A percentile compares a stretch with the other conserved stretches of the same genome.
Conservation (phyloP, 2,113 vertebrate genomes). For the Callaeas wilsoni region DNA sequence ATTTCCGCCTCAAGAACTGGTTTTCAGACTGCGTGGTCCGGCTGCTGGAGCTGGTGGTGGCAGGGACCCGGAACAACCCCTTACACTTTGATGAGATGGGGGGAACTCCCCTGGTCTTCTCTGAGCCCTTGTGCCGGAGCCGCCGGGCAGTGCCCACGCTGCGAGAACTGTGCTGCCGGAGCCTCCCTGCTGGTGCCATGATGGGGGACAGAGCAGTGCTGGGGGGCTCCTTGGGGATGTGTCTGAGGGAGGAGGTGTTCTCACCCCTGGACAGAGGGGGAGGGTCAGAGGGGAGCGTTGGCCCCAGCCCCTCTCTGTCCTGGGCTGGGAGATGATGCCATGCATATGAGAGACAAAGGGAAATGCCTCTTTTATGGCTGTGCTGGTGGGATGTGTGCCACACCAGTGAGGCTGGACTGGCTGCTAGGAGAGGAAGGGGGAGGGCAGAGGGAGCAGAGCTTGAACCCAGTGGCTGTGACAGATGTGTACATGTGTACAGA, state of each 20-base stretch:
- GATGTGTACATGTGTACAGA: not conserved
- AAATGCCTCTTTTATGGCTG: not conserved
- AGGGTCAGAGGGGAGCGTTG: not conserved
- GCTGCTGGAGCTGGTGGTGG: conserved; percentile 63
- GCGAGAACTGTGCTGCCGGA: conserved; percentile 48
- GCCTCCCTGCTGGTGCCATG: not conserved
- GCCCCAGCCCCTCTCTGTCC: not conserved
- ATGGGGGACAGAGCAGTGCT: not conserved
- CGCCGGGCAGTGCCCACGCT: conserved; percentile 23
- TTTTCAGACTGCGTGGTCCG: conserved; percentile 43
- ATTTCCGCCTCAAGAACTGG: conserved; percentile 63
- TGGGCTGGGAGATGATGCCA: not conserved
- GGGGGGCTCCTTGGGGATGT: not conserved
- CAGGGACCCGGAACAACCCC: conserved; percentile 31
- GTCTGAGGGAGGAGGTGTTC: not conserved
- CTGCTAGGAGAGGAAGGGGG: not conserved
- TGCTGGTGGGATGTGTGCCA: not conserved
- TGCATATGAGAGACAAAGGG: rapidly evolving
- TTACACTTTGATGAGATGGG: conserved; percentile 64
- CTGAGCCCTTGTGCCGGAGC: conserved; percentile 58
- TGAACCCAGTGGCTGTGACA: not conserved
- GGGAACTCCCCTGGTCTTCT: conserved; percentile 55
- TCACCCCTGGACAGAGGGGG: not conserved
- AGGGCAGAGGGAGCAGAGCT: not conserved
- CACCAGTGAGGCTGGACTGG: not conserved